A percentile compares a stretch with the other conserved stretches of the same genome.
Conservation (phyloP, 2,113 vertebrate genomes). For the Cyprinodon variegatus region DNA sequence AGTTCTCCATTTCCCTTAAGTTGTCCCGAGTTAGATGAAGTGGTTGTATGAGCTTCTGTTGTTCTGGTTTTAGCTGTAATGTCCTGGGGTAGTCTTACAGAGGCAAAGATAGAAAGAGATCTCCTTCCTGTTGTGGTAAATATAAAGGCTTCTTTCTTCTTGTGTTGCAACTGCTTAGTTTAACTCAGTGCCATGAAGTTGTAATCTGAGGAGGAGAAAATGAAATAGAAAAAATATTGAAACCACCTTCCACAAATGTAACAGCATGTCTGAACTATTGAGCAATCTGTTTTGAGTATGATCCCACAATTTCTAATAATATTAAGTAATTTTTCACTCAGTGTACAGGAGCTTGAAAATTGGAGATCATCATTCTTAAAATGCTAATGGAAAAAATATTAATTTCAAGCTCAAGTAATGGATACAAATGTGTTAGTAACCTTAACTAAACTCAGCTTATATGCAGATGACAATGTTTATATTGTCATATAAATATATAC, state of each 20-base stretch:
- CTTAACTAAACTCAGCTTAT: neutral
- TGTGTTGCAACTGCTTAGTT: neutral
- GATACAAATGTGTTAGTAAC: neutral
- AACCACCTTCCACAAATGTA: neutral
- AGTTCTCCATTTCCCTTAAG: slow-evolving; percentile 55
- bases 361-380: neutral
- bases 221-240: neutral
- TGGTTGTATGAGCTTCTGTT: neutral
- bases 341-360: neutral
- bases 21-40: neutral
- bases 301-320: neutral
- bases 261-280: neutral
- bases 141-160: neutral
- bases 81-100: neutral
- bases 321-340: neutral
- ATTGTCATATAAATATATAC: too few species aligned
- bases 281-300: neutral
- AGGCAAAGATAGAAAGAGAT: neutral
- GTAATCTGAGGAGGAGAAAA: slow-evolving; percentile 12
- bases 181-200: slow-evolving; percentile 20
- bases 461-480: neutral
- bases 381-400: neutral
- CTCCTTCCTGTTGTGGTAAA: neutral
- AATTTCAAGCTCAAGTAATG: too few species aligned
- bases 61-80: neutral